Evolutionary conservation across 1,140 invertebrate genomes (phyloP).

Genomic region (Caenorhabditis remanei): DNA sequence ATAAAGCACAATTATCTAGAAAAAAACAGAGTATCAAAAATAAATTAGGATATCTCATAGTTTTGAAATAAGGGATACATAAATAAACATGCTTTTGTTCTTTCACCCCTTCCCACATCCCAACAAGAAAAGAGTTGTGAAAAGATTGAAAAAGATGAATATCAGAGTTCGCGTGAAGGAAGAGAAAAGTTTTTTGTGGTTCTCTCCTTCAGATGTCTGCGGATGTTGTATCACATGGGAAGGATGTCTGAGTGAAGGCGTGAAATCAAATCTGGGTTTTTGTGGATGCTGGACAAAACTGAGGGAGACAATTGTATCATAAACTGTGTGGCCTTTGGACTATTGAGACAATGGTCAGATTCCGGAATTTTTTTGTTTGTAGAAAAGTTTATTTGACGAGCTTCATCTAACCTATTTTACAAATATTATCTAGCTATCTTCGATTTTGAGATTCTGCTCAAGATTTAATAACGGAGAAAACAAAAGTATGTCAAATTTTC

Average conservation of each 20-base stretch:
- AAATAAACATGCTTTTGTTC: neutral
- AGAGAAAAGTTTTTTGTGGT: neutral
- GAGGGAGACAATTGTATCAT: neutral
- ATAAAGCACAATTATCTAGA: neutral
- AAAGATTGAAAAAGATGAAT: conserved; percentile 39
- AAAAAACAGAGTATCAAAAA: neutral
- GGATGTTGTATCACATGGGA: conserved; percentile 43
- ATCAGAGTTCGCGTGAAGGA: conserved; percentile 12
- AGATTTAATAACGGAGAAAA: no score
- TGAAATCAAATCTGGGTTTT: conserved; percentile 16
- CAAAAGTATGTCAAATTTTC: no score
- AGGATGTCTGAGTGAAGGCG: conserved; percentile 30
- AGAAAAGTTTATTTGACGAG: no score
- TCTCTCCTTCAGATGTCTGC: conserved; percentile 33
- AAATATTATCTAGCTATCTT: no score
- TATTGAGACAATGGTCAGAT: no score
- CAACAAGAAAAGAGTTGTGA: neutral
- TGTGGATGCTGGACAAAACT: neutral
- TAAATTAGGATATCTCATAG: neutral
- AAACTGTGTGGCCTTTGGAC: no score
- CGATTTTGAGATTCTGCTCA: no score
- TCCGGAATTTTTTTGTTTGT: no score
- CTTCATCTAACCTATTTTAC: no score
- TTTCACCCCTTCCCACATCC: neutral
- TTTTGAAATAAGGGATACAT: neutral